Percentiles rank a stretch among this genome's conserved stretches.
Evolutionary conservation across 2,888 invertebrate genomes (phyloP).

Genomic region (Drosophila anceps): DNA sequence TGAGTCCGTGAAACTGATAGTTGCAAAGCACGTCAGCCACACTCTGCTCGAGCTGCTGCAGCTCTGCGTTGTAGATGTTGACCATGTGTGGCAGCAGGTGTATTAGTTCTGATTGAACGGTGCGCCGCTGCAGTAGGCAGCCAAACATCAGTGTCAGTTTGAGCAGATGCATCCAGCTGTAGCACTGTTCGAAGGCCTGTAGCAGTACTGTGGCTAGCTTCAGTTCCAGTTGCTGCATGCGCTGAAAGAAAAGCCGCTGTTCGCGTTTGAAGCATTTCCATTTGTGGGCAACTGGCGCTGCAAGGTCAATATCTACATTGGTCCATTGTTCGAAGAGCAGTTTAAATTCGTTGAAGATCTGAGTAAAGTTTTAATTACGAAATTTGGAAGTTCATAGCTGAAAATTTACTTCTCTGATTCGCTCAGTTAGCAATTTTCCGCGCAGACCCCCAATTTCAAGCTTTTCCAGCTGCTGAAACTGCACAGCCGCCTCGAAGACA

Average conservation of each 20-base stretch:
- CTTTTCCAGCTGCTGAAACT: conserved; percentile 95
- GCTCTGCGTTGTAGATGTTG: conserved; percentile 84
- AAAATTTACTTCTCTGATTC: conserved; percentile 73
- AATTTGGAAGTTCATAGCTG: not conserved
- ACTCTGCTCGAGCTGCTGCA: conserved; percentile 77
- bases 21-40: conserved; percentile 68
- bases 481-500: conserved; percentile 91
- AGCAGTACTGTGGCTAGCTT: conserved; percentile 87
- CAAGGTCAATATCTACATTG: conserved; percentile 79
- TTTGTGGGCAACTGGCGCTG: conserved; percentile 63
- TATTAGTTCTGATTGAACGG: conserved; percentile 86
- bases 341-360: conserved; percentile 83
- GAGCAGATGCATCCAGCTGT: conserved; percentile 87
- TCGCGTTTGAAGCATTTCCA: conserved; percentile 87
- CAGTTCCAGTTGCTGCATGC: conserved; percentile 86
- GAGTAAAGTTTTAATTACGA: not conserved
- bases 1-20: conserved; percentile 67
- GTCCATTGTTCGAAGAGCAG: conserved; percentile 83
- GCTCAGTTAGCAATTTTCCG: conserved; percentile 82
- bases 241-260: conserved; percentile 85
- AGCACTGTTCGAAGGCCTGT: conserved; percentile 88
- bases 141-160: conserved; percentile 86
- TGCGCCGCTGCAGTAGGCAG: conserved; percentile 86
- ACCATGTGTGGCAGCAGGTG: conserved; percentile 86
- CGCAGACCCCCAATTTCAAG: conserved; percentile 89